These are phyloP conservation scores for Achatina immaculata DNA, from an alignment of 1,140 invertebrate genomes.

Conservation along the genomic window DNA sequence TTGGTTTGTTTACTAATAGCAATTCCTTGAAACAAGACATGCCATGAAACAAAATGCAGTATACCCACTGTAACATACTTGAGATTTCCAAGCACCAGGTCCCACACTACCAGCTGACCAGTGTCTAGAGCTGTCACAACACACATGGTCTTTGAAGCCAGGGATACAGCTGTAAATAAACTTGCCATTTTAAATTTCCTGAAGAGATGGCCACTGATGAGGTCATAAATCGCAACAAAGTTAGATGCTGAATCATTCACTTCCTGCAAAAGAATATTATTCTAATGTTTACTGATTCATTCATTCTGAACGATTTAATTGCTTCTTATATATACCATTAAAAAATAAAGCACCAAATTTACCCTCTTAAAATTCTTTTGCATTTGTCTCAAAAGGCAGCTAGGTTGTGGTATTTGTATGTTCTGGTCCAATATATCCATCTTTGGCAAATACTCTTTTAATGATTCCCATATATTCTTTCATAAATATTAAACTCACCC, in stretches of 20 bases:
- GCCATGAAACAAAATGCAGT: too few species aligned
- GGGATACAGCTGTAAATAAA: constrained; percentile 84
- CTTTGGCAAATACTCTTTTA: too few species aligned
- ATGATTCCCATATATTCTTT: too few species aligned
- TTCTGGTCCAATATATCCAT: too few species aligned
- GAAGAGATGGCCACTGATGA: constrained; percentile 91
- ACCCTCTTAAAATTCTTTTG: background rate
- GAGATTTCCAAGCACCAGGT: constrained; percentile 82
- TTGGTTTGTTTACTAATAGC: too few species aligned
- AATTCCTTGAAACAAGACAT: too few species aligned
- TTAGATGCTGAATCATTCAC: constrained; percentile 85
- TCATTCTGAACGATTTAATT: background rate
- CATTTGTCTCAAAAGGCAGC: background rate
- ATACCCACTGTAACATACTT: constrained; percentile 66
- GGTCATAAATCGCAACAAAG: constrained; percentile 91
- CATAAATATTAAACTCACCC: too few species aligned
- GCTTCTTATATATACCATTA: background rate
- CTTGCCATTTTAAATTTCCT: constrained; percentile 90
- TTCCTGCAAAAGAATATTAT: constrained; percentile 74
- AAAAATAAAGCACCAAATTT: background rate
- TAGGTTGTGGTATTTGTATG: too few species aligned
- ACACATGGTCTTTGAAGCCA: constrained; percentile 83
- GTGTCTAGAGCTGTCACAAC: constrained; percentile 87
- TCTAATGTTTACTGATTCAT: too few species aligned
- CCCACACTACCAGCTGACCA: constrained; percentile 86